These are phyloP conservation scores for Asarcornis scutulata DNA, from an alignment of 2,113 vertebrate genomes.

Conservation along the genomic window DNA sequence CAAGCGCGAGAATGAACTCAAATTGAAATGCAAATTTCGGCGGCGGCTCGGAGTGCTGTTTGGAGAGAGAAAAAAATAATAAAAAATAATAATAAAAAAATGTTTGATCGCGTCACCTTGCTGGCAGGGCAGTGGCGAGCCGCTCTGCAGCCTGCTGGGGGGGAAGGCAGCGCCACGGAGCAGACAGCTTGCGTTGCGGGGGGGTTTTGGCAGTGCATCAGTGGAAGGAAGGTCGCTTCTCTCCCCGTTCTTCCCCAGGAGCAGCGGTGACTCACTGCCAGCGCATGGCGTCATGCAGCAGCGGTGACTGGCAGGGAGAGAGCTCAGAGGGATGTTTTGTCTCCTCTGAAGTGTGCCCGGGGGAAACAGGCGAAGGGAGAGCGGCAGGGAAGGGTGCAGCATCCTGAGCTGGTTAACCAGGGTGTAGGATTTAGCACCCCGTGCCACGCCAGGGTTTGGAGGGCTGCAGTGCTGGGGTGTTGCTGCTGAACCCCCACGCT, in stretches of 20 bases:
- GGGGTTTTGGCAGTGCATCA: not conserved
- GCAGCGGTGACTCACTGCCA: not conserved
- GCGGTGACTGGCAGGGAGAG: not conserved
- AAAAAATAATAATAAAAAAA: not conserved
- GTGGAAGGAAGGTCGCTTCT: not conserved
- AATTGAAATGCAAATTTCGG: slow-evolving; percentile 54
- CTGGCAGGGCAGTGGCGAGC: not conserved
- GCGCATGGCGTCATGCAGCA: not conserved
- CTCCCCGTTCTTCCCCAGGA: not conserved
- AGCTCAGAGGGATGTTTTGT: not conserved
- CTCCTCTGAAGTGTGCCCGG: not conserved
- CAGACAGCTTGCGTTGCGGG: not conserved
- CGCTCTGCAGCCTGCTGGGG: not conserved
- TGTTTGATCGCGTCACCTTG: slow-evolving; percentile 58
- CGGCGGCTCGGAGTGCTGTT: not conserved
- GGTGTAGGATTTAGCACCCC: not conserved
- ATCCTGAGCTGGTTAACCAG: fast-evolving
- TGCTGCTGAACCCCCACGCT: not conserved
- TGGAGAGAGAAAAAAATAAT: not conserved
- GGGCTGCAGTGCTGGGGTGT: not conserved
- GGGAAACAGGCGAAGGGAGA: not conserved
- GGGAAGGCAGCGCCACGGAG: not conserved
- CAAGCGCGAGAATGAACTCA: not conserved
- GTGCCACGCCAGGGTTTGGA: fast-evolving
- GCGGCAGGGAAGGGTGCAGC: not conserved